phyloP scores from a whole-genome alignment of 2,888 invertebrate genomes.

The Artemia sinica region DNA sequence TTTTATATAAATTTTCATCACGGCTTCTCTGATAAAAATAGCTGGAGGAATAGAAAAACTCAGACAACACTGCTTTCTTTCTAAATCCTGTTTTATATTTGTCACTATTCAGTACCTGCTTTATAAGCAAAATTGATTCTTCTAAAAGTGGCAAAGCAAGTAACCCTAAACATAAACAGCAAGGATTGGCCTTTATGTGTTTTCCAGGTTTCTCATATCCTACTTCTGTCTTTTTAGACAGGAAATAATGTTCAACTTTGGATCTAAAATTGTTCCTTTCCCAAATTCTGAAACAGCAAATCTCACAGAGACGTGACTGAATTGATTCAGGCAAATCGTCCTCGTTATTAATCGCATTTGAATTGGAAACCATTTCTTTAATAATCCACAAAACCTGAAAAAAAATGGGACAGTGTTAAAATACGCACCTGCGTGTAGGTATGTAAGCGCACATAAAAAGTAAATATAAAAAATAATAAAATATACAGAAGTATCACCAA shows the following conservation, averaged over 20 bases:
- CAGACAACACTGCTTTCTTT: constrained; percentile 40
- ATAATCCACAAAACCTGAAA: background rate
- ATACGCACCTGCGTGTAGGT: too few relatives aligned
- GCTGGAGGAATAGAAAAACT: constrained; percentile 53
- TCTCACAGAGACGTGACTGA: background rate
- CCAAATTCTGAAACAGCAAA: constrained; percentile 11
- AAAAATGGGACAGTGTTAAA: background rate
- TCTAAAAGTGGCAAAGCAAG: constrained; percentile 31
- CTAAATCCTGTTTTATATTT: background rate
- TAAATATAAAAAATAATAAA: too few relatives aligned
- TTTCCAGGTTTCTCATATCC: constrained; percentile 29
- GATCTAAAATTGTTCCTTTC: background rate
- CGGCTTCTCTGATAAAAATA: constrained; percentile 46
- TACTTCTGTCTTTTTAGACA: background rate
- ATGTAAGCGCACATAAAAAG: too few relatives aligned
- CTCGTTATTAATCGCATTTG: background rate
- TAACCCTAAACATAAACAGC: constrained; percentile 53
- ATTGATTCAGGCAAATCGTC: background rate
- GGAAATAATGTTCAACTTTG: background rate
- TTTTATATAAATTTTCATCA: constrained; percentile 41
- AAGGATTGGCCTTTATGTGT: constrained; percentile 38
- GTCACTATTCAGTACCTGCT: background rate
- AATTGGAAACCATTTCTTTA: background rate
- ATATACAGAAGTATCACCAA: background rate
- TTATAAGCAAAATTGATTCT: background rate